Conservation (phyloP, 2,113 vertebrate species). For the Lophochroa leadbeateri region DNA sequence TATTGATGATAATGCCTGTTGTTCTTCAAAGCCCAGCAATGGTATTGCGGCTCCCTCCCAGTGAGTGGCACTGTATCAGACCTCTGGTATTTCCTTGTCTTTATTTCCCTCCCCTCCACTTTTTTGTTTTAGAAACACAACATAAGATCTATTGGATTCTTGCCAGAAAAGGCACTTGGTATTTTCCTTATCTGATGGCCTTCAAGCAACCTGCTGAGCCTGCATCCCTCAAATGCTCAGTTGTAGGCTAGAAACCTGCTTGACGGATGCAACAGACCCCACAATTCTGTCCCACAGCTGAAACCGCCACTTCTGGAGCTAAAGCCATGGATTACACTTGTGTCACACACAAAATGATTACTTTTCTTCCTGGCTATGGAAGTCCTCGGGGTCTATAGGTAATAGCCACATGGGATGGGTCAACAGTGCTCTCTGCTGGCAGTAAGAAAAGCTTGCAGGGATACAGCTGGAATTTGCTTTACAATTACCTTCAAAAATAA, state of each 20-base stretch:
- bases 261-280: not conserved
- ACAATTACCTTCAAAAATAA: not conserved
- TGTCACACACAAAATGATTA: not conserved
- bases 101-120: not conserved
- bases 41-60: conserved; percentile 66
- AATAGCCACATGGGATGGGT: not conserved
- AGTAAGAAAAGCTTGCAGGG: not conserved
- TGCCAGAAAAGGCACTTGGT: not conserved
- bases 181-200: not conserved
- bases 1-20: conserved; percentile 81
- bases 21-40: conserved; percentile 81
- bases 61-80: conserved; percentile 61
- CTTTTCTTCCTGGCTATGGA: not conserved
- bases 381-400: not conserved
- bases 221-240: not conserved
- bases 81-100: conserved; percentile 53
- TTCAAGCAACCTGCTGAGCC: not conserved
- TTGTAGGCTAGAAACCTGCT: not conserved
- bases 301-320: not conserved
- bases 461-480: not conserved
- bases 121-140: not conserved
- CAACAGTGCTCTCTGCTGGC: conserved; percentile 71
- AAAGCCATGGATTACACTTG: not conserved
- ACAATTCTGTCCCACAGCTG: not conserved
- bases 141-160: not conserved